Evolutionary conservation across 2,888 invertebrate species (phyloP), one percentile per base, ranked within the genome.

Genomic region (Drosophila bunnanda): DNA sequence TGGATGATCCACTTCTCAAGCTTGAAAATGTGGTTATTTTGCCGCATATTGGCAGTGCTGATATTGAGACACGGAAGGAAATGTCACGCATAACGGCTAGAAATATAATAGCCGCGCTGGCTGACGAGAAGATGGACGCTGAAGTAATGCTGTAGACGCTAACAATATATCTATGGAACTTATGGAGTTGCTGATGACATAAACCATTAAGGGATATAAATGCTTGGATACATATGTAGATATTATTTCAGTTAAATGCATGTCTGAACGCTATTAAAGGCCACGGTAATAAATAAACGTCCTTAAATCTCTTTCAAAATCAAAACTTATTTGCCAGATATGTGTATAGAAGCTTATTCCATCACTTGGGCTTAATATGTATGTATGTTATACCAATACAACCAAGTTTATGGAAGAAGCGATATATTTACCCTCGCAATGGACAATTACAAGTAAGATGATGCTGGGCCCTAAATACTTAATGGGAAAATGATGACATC

Each of bases 11-110:
- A 2, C 93, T 98, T 25, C 94, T 97, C 25, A 94, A 94, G 67
- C 91, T 98, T 28, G 93, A 94, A 43, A 98, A 98, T 91, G 97
- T 97, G 91, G 93, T 94, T 4, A 89, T 94, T 79, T 82, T 98
- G 55, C 99, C 99, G 2, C 99, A 99, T 91, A 97, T 99, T 86
- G 99, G 97, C 39, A 98, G 98, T 93, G 98, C 98, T 6, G 95
- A 96, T 1, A 94, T 94, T 59, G 95, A 96, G 91, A 95, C 98
- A 0, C 94, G 98, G 73, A 94, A 94, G 58, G 94, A 94, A 61
- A 99, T 99, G 99, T 96, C 96, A 4, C 93, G 94, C 50, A 93
- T 98, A 44, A 96, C 97, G 1, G 97, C 97, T 0, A 93, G 94
- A 62, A 99, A 99, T 93, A 96, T 98, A 82, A 89, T 98, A 48